phyloP scores from a whole-genome alignment of 2,888 invertebrate genomes.

The Drosophila neutralis region DNA sequence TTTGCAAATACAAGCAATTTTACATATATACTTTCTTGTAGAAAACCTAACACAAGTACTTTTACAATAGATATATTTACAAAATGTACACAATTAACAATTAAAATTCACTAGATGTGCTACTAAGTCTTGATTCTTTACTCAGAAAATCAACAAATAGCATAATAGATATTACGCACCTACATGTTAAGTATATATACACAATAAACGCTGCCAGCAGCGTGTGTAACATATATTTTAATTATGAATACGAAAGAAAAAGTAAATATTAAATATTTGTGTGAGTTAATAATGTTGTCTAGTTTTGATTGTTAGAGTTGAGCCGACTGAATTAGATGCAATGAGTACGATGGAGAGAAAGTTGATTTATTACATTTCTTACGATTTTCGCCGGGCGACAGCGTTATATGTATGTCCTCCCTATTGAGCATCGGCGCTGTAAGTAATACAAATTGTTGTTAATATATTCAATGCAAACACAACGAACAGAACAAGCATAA shows the following conservation, averaged over 20 bases:
- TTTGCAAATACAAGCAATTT: slow-evolving; percentile 2
- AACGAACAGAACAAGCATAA: not conserved
- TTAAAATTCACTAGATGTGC: slow-evolving; percentile 52
- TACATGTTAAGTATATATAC: slow-evolving; percentile 11
- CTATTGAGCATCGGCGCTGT: slow-evolving; percentile 85
- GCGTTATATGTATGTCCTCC: slow-evolving; percentile 87
- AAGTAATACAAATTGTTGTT: slow-evolving; percentile 28
- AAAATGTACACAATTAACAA: slow-evolving; percentile 55
- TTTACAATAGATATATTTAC: slow-evolving; percentile 39
- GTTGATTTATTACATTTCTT: slow-evolving; percentile 49
- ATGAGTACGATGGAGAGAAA: not conserved
- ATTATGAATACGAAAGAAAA: slow-evolving; percentile 37
- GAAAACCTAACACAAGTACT: slow-evolving; percentile 42
- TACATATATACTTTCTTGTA: slow-evolving; percentile 32
- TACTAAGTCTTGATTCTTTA: slow-evolving; percentile 63
- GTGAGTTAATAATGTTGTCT: slow-evolving; percentile 42
- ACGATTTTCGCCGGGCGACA: slow-evolving; percentile 86
- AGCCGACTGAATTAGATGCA: slow-evolving; percentile 40
- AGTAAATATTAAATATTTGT: slow-evolving; percentile 16
- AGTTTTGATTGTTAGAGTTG: slow-evolving; percentile 51
- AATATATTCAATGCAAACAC: slow-evolving; percentile 6
- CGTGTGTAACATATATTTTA: slow-evolving; percentile 28
- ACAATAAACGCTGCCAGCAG: slow-evolving; percentile 65
- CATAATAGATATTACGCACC: slow-evolving; percentile 27
- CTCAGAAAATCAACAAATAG: slow-evolving; percentile 46